Evolutionary conservation across 1,140 invertebrate genomes (phyloP).

Genomic region (Drosophila bipectinata): DNA sequence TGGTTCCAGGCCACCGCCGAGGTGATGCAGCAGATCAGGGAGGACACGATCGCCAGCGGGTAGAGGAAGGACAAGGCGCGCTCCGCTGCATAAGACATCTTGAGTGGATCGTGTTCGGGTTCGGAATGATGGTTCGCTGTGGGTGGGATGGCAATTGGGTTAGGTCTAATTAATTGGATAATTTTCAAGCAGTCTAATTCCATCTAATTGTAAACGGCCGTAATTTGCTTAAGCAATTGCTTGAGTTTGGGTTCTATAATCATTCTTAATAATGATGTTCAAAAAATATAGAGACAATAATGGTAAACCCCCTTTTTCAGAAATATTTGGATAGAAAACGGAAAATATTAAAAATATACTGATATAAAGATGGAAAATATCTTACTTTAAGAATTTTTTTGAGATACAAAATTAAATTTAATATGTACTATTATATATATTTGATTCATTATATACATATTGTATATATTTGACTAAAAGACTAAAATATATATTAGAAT

Average conservation of each 20-base stretch:
- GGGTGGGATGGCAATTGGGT: conserved; percentile 9
- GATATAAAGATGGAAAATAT: too few relatives aligned
- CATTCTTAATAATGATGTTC: neutral
- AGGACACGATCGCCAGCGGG: conserved; percentile 84
- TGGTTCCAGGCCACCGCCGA: conserved; percentile 87
- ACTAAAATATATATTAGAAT: too few relatives aligned
- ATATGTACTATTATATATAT: too few relatives aligned
- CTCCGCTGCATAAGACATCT: conserved; percentile 84
- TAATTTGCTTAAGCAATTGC: conserved; percentile 27
- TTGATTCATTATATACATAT: too few relatives aligned
- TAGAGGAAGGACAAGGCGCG: conserved; percentile 85
- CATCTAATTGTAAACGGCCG: conserved; percentile 26
- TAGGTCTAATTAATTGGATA: conserved; percentile 27
- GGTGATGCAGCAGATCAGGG: conserved; percentile 85
- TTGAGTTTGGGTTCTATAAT: neutral
- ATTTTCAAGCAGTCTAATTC: conserved; percentile 15
- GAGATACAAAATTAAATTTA: too few relatives aligned
- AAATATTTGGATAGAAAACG: too few relatives aligned
- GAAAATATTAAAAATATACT: too few relatives aligned
- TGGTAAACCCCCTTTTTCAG: too few relatives aligned
- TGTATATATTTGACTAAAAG: too few relatives aligned
- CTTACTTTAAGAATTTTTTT: too few relatives aligned
- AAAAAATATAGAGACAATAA: neutral
- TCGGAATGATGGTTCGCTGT: conserved; percentile 13
- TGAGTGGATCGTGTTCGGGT: neutral